A percentile compares a stretch with the other conserved stretches of the same genome.
Evolutionary conservation across 2,797 vertebrate genomes (phyloP).

Genomic region (Xiphophorus birchmanni): DNA sequence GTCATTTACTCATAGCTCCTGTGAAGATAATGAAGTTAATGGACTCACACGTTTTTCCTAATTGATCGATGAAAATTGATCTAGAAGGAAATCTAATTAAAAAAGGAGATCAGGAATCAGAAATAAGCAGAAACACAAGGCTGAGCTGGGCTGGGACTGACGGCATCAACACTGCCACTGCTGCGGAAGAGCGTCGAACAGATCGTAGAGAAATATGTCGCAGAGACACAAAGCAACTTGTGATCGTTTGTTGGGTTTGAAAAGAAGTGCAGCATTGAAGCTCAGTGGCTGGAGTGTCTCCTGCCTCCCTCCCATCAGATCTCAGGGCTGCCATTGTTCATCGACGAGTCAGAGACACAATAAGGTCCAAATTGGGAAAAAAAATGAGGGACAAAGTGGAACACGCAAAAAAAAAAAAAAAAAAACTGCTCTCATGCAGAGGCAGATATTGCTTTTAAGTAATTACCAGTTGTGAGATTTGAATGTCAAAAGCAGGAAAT

Average conservation of each 20-base stretch:
- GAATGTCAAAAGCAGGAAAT: conserved; percentile 35
- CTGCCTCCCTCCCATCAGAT: neutral
- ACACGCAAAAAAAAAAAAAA: neutral
- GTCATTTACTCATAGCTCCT: neutral
- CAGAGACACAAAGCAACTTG: neutral
- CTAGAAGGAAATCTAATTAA: conserved; percentile 2
- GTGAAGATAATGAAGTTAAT: neutral
- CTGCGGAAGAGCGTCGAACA: neutral
- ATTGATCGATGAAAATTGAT: neutral
- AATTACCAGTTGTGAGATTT: conserved; percentile 21
- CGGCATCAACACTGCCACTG: neutral
- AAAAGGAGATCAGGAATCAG: neutral
- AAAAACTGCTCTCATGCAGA: neutral
- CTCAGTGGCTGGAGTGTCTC: neutral
- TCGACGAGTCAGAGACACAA: conserved; percentile 1
- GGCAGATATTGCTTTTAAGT: conserved; percentile 30
- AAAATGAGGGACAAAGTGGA: conserved; percentile 5
- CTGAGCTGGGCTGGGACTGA: neutral
- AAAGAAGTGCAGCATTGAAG: neutral
- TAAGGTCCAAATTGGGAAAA: conserved; percentile 9
- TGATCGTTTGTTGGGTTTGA: neutral
- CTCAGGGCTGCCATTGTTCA: neutral
- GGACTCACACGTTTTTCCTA: neutral
- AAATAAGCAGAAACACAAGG: neutral
- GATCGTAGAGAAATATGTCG: neutral